Evolutionary conservation across 2,797 vertebrate genomes (phyloP).

Genomic region (Sphaeramia orbicularis): DNA sequence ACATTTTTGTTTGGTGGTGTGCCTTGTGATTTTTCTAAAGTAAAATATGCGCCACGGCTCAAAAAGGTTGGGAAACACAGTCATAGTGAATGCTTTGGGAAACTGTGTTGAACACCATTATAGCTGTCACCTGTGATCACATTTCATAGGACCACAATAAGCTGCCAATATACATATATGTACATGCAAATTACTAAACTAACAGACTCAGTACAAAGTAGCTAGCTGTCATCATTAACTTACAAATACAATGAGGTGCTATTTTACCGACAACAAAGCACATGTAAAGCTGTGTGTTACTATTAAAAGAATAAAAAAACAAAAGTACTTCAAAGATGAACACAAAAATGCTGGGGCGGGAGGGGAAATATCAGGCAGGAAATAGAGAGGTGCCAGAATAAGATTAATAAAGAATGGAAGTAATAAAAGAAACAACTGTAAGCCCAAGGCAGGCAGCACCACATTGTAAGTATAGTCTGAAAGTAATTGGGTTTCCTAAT

Average conservation of each 20-base stretch:
- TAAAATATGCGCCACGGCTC: too few relatives aligned
- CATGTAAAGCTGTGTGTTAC: background rate
- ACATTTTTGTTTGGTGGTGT: too few relatives aligned
- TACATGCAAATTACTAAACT: slow-evolving; percentile 63
- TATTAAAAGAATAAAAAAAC: slow-evolving; percentile 25
- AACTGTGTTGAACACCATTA: slow-evolving; percentile 60
- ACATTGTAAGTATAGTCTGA: slow-evolving; percentile 75
- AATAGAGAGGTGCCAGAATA: slow-evolving; percentile 66
- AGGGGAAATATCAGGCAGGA: slow-evolving; percentile 20
- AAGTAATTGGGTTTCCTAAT: slow-evolving; percentile 88
- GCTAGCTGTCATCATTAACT: slow-evolving; percentile 43
- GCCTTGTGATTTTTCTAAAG: too few relatives aligned
- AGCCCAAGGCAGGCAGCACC: slow-evolving; percentile 73
- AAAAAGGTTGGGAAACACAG: too few relatives aligned
- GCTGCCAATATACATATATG: slow-evolving; percentile 46
- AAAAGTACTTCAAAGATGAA: slow-evolving; percentile 26
- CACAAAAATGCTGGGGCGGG: slow-evolving; percentile 14
- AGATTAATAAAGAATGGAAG: slow-evolving; percentile 81
- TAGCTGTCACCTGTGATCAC: slow-evolving; percentile 72
- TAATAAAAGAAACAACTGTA: slow-evolving; percentile 86
- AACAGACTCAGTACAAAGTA: slow-evolving; percentile 49
- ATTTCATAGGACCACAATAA: slow-evolving; percentile 55
- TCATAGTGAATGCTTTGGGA: slow-evolving; percentile 22
- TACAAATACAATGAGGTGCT: slow-evolving; percentile 29
- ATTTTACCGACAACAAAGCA: slow-evolving; percentile 27